These are phyloP conservation scores for Formica selysi DNA, from an alignment of 1,140 invertebrate genomes.

Conservation along the genomic window DNA sequence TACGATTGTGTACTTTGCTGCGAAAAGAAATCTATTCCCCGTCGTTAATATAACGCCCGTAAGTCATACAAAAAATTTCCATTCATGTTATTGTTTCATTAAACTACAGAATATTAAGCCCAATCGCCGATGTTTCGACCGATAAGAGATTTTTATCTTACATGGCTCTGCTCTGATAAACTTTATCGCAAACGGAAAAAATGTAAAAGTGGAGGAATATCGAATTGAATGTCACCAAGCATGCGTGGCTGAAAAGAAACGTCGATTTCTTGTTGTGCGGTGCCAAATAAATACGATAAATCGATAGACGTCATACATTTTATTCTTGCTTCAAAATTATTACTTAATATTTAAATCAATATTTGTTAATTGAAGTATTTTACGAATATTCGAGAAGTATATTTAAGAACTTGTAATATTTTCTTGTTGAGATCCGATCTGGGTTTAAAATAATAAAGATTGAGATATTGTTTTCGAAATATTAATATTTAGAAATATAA, in stretches of 20 bases:
- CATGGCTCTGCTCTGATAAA: conserved; percentile 47
- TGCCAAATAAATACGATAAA: conserved; percentile 1
- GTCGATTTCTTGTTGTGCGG: neutral
- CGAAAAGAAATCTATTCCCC: neutral
- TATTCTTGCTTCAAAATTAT: conserved; percentile 11
- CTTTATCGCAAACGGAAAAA: conserved; percentile 61
- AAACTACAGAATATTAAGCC: conserved; percentile 16
- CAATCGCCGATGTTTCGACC: conserved; percentile 45
- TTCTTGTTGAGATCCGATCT: neutral
- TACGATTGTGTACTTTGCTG: neutral
- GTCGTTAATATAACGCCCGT: neutral
- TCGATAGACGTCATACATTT: neutral
- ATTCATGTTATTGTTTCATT: conserved; percentile 57
- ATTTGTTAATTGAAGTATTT: neutral
- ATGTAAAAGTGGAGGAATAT: conserved; percentile 36
- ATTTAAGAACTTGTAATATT: conserved; percentile 2
- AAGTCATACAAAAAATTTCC: conserved; percentile 55
- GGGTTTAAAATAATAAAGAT: neutral
- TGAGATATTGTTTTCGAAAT: neutral
- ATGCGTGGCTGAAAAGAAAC: neutral
- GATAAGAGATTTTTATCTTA: conserved; percentile 65
- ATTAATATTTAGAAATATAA: neutral
- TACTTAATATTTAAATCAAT: neutral
- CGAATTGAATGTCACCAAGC: neutral
- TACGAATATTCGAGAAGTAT: neutral